Base-by-base conservation (phyloP, 2,797 vertebrate species). In the Sebastes oblongus region DNA sequence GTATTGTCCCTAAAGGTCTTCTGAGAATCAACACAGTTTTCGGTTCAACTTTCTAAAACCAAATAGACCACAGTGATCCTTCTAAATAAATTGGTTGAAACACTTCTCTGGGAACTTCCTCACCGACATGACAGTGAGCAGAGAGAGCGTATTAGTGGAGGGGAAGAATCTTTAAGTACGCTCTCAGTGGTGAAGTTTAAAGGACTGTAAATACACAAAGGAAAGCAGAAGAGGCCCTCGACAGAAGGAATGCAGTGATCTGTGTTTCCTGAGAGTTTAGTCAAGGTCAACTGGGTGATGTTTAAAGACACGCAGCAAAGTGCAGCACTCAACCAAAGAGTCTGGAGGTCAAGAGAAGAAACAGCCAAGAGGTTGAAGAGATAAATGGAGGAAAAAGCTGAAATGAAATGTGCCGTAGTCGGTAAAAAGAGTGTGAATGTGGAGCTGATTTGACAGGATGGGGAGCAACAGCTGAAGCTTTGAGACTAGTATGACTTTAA, bases 221-320 rank as follows among this genome's bases (percentile, higher is more conserved):
- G 66, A 50, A 30, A 52, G 32, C n/a, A 58, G 56, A 56, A 29
- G 46, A 77, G 77, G 66, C 58, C 20, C 52, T 68, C 46, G 10
- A n/a, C 46, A 60, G 72, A 42, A 61, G 56, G 72, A 72, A 77
- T 73, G 42, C 6, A 61, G 24, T 25, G 30, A 67, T 76, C 16
- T 60, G 12, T 65, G 12, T 56, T 83, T 82, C 75, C 32, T 72
- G 50, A 81, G 62, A 90, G 67, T 78, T 66, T 61, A 67, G 72
- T 50, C 36, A 64, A 79, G 79, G 75, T 84, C 68, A 66, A 25
- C 25, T 9, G 24, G 70, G 67, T 61, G 70, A 80, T 20, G 52
- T 59, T 36, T 42, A 30, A 52, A 78, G 79, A 77, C 24, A 36
- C 20, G 18, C 14, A 20, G 67, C 34, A 55, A 82, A 73, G 42